phyloP scores from a whole-genome alignment of 2,113 vertebrate genomes.

The Arizona elegans region DNA sequence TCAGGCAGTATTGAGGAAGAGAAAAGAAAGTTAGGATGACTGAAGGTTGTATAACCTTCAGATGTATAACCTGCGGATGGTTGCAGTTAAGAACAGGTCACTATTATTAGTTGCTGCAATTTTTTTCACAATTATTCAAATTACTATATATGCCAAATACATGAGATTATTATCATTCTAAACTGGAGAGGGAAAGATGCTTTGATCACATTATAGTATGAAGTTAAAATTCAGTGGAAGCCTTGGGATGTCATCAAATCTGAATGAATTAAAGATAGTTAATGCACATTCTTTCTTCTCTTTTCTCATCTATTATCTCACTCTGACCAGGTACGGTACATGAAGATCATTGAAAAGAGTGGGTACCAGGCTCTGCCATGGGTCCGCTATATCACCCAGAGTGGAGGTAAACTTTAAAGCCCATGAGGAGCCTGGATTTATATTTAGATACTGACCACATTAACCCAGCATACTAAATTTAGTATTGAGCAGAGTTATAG shows the following conservation, averaged over 20 bases:
- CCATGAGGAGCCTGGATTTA: neutral
- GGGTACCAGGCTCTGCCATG: slow-evolving; percentile 83
- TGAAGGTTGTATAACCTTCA: neutral
- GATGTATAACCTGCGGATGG: neutral
- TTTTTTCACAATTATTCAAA: neutral
- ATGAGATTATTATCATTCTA: neutral
- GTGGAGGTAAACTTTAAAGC: slow-evolving; percentile 77
- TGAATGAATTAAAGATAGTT: neutral
- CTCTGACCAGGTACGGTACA: slow-evolving; percentile 80
- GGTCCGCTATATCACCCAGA: slow-evolving; percentile 94
- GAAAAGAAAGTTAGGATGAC: neutral
- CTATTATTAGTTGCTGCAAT: neutral
- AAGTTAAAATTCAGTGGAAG: neutral
- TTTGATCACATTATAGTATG: neutral
- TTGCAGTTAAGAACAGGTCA: neutral
- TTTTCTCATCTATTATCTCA: neutral
- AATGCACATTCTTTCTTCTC: neutral
- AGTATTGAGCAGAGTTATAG: neutral
- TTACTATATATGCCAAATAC: neutral
- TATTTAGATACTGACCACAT: neutral
- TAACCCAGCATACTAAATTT: neutral
- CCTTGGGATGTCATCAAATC: neutral
- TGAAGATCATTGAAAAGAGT: slow-evolving; percentile 96
- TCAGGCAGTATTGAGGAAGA: neutral
- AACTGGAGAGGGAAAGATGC: neutral